Evolutionary conservation across 2,888 invertebrate species (phyloP), one percentile per base, ranked within the genome.

Genomic region (Orthosia cruda): DNA sequence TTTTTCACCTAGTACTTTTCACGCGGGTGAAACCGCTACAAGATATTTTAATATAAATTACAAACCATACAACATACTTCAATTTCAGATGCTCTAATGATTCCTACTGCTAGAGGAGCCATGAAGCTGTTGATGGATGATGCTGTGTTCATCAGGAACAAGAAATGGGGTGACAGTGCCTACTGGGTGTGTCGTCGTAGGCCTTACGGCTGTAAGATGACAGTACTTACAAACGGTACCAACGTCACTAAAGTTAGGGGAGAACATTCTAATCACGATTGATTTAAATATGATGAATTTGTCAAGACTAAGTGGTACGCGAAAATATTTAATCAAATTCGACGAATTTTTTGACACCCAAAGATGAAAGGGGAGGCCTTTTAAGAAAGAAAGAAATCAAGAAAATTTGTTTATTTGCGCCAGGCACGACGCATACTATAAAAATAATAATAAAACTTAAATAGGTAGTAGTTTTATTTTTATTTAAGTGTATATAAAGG

Each of bases 121-220:
- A 81, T 81, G 76, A 84, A 74, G 57, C 73, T 89, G 0, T 26
- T 89, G 20, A 16, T 88, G 58, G 86, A 84, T 9, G 59, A 85
- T 7, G 65, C 57, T 45, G 55, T 80, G 7, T 90, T 85, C 20
- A 73, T 75, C 5, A 87, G 82, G 47, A 90, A 89, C 61, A 89
- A 89, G 58, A 58, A n/a, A 11, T 76, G 84, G 80, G 74, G 83
- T 4, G 65, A 77, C 1, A 76, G 68, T 9, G 71, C 74, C 3
- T 83, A 87, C 59, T 91, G 91, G 91, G 84, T 84, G 1, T 91
- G 91, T 63, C 70, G 71, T 4, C 82, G 71, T 40, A 83, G 65
- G 47, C 16, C 20, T 0, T 4, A 70, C 0, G 90, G 90, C 3
- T 91, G 91, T 66, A 87, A 81, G 23, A 88, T 86, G 7, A 91